A percentile compares a stretch with the other conserved stretches of the same genome.
Evolutionary conservation across 2,888 invertebrate genomes (phyloP).

Genomic region (Lithophane semibrunnea): DNA sequence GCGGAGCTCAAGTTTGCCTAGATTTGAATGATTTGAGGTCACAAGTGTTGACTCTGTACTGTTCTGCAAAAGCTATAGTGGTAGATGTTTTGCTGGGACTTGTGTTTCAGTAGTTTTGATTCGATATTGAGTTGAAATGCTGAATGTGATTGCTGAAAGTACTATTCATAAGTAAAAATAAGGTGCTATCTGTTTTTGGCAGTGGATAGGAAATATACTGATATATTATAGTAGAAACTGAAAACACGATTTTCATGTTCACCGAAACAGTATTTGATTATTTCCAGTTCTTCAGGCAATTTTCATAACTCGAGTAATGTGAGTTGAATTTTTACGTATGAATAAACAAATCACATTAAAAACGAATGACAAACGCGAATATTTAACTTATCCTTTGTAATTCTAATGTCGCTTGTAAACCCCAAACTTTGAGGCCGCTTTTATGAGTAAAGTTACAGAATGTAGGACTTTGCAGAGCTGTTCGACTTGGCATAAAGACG

Average conservation of each 20-base stretch:
- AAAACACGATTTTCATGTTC: not conserved
- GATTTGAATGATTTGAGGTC: conserved; percentile 39
- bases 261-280: not conserved
- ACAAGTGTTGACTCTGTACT: conserved; percentile 16
- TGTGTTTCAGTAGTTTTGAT: not conserved
- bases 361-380: not conserved
- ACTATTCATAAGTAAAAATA: too few species aligned
- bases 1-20: conserved; percentile 25
- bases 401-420: not conserved
- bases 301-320: not conserved
- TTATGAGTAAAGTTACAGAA: not conserved
- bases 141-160: not conserved
- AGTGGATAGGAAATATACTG: not conserved
- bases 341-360: not conserved
- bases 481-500: not conserved
- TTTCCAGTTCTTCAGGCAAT: not conserved
- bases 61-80: not conserved
- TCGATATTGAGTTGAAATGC: not conserved
- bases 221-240: not conserved
- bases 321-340: not conserved
- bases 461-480: not conserved
- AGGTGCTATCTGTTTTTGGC: not conserved
- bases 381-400: not conserved
- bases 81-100: not conserved
- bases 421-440: not conserved